Conservation (phyloP, 1,140 invertebrate species). For the Pygmarrhopalites habei region DNA sequence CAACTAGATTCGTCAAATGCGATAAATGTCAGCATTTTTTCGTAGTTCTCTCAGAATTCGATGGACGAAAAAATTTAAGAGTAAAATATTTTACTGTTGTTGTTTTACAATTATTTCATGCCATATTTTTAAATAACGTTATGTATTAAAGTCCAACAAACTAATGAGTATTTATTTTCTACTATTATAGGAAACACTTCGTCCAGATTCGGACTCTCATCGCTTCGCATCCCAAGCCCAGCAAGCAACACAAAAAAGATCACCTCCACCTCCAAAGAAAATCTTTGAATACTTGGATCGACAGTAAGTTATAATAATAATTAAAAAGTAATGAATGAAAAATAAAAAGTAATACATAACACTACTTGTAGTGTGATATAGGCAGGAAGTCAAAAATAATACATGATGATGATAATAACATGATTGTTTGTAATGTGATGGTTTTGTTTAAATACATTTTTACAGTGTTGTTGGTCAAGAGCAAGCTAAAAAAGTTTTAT, state of each 20-base stretch:
- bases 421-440: constrained; percentile 88
- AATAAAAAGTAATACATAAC: background rate
- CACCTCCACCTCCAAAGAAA: constrained; percentile 88
- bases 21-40: constrained; percentile 98
- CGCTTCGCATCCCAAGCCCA: constrained; percentile 13
- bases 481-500: constrained; percentile 95
- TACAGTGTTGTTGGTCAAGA: constrained; percentile 98
- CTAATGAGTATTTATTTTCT: too few species aligned
- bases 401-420: constrained; percentile 40
- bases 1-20: constrained; percentile 92
- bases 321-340: constrained; percentile 96
- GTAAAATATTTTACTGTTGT: too few species aligned
- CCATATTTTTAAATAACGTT: too few species aligned
- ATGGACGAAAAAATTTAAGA: constrained; percentile 47
- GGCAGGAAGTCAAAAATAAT: too few species aligned
- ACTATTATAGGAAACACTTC: too few species aligned
- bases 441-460: too few species aligned
- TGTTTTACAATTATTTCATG: too few species aligned
- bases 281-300: constrained; percentile 35
- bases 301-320: too few species aligned
- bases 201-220: constrained; percentile 18
- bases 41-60: constrained; percentile 87
- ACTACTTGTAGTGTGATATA: too few species aligned
- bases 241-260: constrained; percentile 63
- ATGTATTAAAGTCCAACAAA: too few species aligned